Base-by-base conservation (phyloP, 2,113 vertebrate genomes). In the Tragelaphus strepsiceros region DNA sequence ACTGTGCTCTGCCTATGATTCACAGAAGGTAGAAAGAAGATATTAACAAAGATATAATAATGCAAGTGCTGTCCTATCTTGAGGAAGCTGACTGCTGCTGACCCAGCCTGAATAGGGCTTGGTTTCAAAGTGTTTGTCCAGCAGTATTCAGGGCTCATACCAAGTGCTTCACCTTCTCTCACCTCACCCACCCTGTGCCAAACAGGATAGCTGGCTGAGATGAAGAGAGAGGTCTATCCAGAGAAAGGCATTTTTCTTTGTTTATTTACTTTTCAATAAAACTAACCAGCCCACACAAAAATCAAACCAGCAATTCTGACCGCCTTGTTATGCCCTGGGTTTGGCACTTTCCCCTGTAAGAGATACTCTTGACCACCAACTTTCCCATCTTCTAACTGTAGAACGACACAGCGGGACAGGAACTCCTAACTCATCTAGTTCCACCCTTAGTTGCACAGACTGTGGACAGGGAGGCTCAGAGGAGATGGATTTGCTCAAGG, bases 211-310 rank as follows among this genome's bases (percentile, higher is more conserved):
- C 46, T 92, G 39, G 19, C 49, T 97, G 54, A 90, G 61, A 88
- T 86, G 35, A 82, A 94, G 9, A n/a, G 35, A 16, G 77, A 19
- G 51, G 22, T 91, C 59, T 39, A 86, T 32, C 26, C 35, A 92
- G 83, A 62, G 78, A 81, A 96, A 93, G 14, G 3, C 28, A 54
- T 39, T 81, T 93, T 90, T 91, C 53, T 93, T 77, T 90, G 46
- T 92, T 88, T 96, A 96, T 92, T 96, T 87, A 87, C 28, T 94
- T 92, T 93, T 97, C 82, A 90, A 26, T 83, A 87, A 95, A 97
- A 91, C 78, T 77, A 95, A 92, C 32, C 59, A 93, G 15, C 35
- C 62, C 28, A 43, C 82, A 88, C 58, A 67, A 93, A 62, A 97
- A 78, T 67, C 49, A 84, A 88, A 93, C 28, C 12, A 71, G 51